Percentiles rank a stretch among this genome's conserved stretches.
These are phyloP conservation scores for Halcyon senegalensis DNA, from an alignment of 2,113 vertebrate species.

Conservation along the genomic window DNA sequence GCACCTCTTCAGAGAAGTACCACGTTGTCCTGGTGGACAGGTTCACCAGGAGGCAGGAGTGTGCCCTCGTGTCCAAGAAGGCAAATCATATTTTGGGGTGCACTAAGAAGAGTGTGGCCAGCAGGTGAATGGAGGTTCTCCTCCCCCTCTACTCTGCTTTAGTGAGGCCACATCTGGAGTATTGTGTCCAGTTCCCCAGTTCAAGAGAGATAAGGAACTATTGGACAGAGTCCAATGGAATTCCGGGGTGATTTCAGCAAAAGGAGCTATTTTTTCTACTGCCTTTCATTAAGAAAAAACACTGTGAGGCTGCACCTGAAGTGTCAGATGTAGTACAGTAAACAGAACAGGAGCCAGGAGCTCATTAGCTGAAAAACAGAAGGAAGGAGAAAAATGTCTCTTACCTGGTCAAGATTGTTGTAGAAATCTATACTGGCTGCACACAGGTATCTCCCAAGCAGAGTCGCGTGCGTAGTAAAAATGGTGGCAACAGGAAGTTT, in stretches of 20 bases:
- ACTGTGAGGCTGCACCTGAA: neutral
- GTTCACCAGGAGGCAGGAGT: too few species aligned
- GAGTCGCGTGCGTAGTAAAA: constrained; percentile 95
- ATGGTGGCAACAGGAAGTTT: constrained; percentile 90
- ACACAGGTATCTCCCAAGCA: constrained; percentile 93
- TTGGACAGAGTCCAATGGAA: too few species aligned
- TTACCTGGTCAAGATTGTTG: constrained; percentile 92
- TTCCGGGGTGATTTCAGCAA: neutral
- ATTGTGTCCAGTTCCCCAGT: too few species aligned
- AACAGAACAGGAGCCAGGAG: neutral
- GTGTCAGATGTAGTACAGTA: neutral
- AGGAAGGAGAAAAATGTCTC: neutral
- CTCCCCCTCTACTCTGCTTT: too few species aligned
- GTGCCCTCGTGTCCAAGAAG: too few species aligned
- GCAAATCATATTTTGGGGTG: too few species aligned
- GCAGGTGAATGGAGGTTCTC: too few species aligned
- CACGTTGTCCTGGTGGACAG: too few species aligned
- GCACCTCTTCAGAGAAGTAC: too few species aligned
- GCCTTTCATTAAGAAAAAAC: neutral
- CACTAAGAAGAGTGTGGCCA: too few species aligned
- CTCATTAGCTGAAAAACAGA: neutral
- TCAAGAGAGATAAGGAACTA: too few species aligned
- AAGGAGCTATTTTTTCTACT: neutral
- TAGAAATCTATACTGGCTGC: constrained; percentile 95
- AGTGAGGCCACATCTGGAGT: too few species aligned